Conservation (phyloP, 1,140 invertebrate genomes). For the Dreissena polymorpha region DNA sequence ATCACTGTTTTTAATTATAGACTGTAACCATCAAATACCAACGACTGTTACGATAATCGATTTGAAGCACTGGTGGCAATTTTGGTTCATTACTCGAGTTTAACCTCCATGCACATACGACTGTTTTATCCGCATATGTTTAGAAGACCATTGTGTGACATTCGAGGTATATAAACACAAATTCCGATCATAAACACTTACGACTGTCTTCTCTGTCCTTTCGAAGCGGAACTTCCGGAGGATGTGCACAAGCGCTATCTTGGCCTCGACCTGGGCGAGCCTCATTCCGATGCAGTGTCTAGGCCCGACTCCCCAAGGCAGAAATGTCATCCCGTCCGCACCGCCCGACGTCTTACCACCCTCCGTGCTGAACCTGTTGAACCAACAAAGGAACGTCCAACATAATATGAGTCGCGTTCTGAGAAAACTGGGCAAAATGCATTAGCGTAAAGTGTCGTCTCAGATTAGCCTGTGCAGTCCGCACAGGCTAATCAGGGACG, state of each 20-base stretch:
- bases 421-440: no score
- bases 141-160: neutral
- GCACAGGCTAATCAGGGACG: no score
- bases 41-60: neutral
- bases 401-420: no score
- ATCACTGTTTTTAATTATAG: no score
- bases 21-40: no score
- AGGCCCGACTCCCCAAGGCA: slow-evolving; percentile 50
- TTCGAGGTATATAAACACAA: neutral
- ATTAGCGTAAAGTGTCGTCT: no score
- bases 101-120: neutral
- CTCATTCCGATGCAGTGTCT: slow-evolving; percentile 53
- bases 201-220: slow-evolving; percentile 33
- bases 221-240: slow-evolving; percentile 25
- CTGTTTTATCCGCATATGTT: neutral
- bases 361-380: neutral
- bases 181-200: neutral
- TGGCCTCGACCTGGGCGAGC: slow-evolving; percentile 26
- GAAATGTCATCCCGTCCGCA: slow-evolving; percentile 26
- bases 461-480: no score
- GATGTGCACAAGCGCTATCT: slow-evolving; percentile 33
- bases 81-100: neutral
- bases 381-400: neutral
- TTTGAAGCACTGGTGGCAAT: neutral
- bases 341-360: neutral